Base-by-base conservation (phyloP, 2,888 invertebrate genomes). In the Formica aserva region DNA sequence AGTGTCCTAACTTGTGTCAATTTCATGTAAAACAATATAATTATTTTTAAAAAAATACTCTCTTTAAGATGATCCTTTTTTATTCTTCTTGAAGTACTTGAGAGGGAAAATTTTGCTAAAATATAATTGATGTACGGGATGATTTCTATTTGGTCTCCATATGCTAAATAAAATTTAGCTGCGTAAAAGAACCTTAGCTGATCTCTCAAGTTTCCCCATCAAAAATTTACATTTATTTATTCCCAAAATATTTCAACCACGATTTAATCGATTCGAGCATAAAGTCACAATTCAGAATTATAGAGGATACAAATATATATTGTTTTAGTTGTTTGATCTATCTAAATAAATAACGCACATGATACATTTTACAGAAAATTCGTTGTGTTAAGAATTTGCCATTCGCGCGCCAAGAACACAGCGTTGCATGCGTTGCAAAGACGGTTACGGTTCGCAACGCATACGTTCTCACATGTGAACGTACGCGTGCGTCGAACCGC, bases 371-470 rank as follows among this genome's bases (percentile, higher is more conserved):
- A n/a, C 6, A 2, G 26, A 26, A 57, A 71, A 22, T 45, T 22
- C 15, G 72, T 13, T 57, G 29, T 6, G 9, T 78, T 32, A 60
- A 41, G 57, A 57, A 15, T 18, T 52, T 32, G 52, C 11, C 18
- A 52, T 18, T 29, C 77, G 69, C 57, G 57, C 57, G 57, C 32
- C 60, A 22, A 26, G 78, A 81, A 81, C 74, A 80, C 71, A 45
- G 66, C 66, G 18, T 65, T 80, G 85, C 65, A 82, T 11, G n/a
- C 48, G 48, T 48, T 78, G 82, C 86, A 76, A 82, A 87, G 88
- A 88, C 85, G 84, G 89, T 90, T 90, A 84, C 89, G 89, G 86
- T 88, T 90, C 87, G 90, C 52, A 62, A 87, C 87, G 86, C 86
- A 83, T 84, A 85, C 87, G 83, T 89, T 87, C 88, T 89, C 84